Base-by-base conservation (phyloP, 2,888 invertebrate species). In the Lycaena phlaeas region DNA sequence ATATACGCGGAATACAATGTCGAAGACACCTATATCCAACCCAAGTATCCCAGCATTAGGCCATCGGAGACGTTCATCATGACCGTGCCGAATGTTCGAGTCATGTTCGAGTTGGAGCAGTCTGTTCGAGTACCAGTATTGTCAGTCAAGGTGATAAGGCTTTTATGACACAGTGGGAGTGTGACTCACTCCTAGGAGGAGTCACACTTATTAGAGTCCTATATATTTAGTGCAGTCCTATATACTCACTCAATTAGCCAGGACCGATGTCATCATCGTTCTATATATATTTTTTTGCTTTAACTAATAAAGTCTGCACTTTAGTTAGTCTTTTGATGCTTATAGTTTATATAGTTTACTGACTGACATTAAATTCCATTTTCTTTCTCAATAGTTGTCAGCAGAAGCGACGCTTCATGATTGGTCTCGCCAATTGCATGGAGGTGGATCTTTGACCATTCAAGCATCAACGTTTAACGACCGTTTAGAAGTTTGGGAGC, bases 401-500 rank as follows among this genome's bases (percentile, higher is more conserved):
- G 61, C 88, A 1, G 89, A 90, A 50, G 62, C 87, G 6, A 84
- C 86, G 0, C 60, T 91, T 0, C 86, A 88, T 59, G 90, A 92
- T 63, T 92, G 92, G 92, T 89, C 90, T 0, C 86, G 85, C 14
- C 85, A 86, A 56, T 62, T 88, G 42, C 86, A 87, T 48, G 81
- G 84, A 3, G 49, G 59, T 0, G 81, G 68, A 1, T 71, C 78
- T 2, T 40, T 86, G 1, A 73, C 81, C 1, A 39, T 85, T 3
- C 78, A 79, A 43, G 87, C 86, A 55, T 50, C 61, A 48, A 90
- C 89, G 59, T 92, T 89, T 68, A 92, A 93, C 65, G 89, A 91
- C 53, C 85, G 86, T 30, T 71, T 89, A 37, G 87, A 87, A 37
- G 86, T 86, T 5, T 96, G 96, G 96, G 95, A 96, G 61, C 95